A percentile compares a stretch with the other conserved stretches of the same genome.
These are phyloP conservation scores for Steatocranus sp. DNA, from an alignment of 2,797 vertebrate genomes.

Conservation along the genomic window DNA sequence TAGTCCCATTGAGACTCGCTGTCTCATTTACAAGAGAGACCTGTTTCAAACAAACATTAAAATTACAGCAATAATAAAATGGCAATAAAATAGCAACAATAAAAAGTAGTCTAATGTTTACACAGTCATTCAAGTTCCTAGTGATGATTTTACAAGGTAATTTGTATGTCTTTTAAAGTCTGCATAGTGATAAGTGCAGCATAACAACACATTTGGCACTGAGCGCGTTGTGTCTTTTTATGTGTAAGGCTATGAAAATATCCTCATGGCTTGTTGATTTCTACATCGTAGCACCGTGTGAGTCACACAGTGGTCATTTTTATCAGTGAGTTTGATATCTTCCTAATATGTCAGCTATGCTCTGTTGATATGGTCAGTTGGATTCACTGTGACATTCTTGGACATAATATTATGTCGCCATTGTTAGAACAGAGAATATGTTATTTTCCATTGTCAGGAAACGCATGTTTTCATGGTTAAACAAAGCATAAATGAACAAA, in stretches of 20 bases:
- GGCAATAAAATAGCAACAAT: neutral
- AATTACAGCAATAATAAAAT: neutral
- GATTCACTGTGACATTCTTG: neutral
- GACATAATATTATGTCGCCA: neutral
- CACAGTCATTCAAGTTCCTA: neutral
- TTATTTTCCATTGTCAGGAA: neutral
- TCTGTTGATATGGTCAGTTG: neutral
- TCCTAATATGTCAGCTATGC: neutral
- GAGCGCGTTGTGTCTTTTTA: neutral
- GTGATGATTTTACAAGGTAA: neutral
- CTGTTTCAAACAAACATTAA: neutral
- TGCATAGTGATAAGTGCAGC: neutral
- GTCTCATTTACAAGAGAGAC: neutral
- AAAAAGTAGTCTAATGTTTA: neutral
- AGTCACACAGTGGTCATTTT: neutral
- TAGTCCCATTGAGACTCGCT: neutral
- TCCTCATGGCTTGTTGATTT: neutral
- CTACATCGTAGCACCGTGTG: neutral
- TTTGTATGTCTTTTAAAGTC: neutral
- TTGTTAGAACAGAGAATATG: neutral
- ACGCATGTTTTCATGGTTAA: neutral
- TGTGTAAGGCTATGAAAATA: neutral
- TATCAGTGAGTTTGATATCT: neutral
- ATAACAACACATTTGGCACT: conserved; percentile 1
- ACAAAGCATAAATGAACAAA: neutral